A percentile compares a stretch with the other conserved stretches of the same genome.
Evolutionary conservation across 2,888 invertebrate genomes (phyloP).

Genomic region (Poecilus cupreus): DNA sequence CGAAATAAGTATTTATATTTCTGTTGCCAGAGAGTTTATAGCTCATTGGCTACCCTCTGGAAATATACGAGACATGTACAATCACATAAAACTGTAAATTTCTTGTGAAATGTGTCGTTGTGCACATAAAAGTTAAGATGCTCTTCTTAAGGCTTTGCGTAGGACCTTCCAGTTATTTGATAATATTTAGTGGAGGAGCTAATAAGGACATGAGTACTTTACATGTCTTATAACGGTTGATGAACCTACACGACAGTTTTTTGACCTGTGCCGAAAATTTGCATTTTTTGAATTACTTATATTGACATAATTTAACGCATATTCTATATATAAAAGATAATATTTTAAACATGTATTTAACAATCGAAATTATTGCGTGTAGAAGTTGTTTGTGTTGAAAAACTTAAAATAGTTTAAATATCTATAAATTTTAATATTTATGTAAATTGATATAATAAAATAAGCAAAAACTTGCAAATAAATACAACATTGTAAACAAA

Average conservation of each 20-base stretch:
- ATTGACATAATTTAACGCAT: background rate
- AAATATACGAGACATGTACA: background rate
- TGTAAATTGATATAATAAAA: background rate
- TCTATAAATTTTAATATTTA: background rate
- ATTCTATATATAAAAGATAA: no score
- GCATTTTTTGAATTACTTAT: conserved; percentile 35
- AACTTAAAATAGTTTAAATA: background rate
- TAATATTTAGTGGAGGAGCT: conserved; percentile 21
- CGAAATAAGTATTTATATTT: no score
- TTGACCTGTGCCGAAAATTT: conserved; percentile 21
- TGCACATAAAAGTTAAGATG: background rate
- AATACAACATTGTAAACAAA: background rate
- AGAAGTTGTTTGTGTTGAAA: background rate
- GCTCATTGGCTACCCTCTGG: background rate
- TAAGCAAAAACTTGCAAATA: background rate
- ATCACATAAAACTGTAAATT: conserved; percentile 1
- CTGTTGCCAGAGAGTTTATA: background rate
- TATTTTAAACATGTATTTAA: no score
- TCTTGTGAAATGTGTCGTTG: background rate
- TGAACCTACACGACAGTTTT: conserved; percentile 35
- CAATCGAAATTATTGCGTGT: no score
- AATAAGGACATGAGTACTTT: conserved; percentile 34
- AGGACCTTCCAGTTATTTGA: conserved; percentile 36
- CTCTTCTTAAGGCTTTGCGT: conserved; percentile 26
- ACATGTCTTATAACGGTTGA: conserved; percentile 23